Evolutionary conservation across 1,140 invertebrate species (phyloP).

Genomic region (Temnothorax nylanderi): DNA sequence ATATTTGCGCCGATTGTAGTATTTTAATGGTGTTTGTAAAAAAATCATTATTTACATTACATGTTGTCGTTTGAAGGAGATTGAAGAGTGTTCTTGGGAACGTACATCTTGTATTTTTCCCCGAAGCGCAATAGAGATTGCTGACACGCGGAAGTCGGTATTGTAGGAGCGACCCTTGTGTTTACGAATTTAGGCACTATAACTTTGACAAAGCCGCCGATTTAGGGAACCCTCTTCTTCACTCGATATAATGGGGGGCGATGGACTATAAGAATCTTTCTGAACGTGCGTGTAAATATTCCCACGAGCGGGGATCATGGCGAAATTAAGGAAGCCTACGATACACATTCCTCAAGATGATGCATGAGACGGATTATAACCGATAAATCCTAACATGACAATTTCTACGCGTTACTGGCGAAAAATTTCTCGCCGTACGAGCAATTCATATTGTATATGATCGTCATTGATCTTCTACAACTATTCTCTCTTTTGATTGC

Average conservation of each 20-base stretch:
- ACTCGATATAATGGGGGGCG: not conserved
- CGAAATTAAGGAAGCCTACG: conserved; percentile 35
- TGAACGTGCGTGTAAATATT: conserved; percentile 60
- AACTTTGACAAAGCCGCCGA: conserved; percentile 68
- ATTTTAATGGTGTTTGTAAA: not conserved
- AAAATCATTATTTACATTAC: not conserved
- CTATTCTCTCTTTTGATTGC: not conserved
- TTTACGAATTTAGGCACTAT: conserved; percentile 51
- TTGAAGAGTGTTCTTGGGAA: not conserved
- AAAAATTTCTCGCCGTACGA: not conserved
- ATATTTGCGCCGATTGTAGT: not conserved
- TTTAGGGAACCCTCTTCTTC: conserved; percentile 56
- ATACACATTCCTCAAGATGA: conserved; percentile 43
- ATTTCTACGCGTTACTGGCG: conserved; percentile 9
- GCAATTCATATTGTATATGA: not conserved
- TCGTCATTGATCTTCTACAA: not conserved
- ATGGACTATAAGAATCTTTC: conserved; percentile 9
- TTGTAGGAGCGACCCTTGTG: conserved; percentile 46
- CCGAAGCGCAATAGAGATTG: conserved; percentile 10
- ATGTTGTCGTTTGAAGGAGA: not conserved
- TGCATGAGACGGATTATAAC: conserved; percentile 35
- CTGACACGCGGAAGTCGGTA: not conserved
- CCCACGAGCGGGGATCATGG: conserved; percentile 12
- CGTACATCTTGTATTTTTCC: not conserved
- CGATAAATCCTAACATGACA: conserved; percentile 14